Evolutionary conservation across 2,113 vertebrate species (phyloP), one percentile per base, ranked within the genome.

Genomic region (Crotophaga sulcirostris): DNA sequence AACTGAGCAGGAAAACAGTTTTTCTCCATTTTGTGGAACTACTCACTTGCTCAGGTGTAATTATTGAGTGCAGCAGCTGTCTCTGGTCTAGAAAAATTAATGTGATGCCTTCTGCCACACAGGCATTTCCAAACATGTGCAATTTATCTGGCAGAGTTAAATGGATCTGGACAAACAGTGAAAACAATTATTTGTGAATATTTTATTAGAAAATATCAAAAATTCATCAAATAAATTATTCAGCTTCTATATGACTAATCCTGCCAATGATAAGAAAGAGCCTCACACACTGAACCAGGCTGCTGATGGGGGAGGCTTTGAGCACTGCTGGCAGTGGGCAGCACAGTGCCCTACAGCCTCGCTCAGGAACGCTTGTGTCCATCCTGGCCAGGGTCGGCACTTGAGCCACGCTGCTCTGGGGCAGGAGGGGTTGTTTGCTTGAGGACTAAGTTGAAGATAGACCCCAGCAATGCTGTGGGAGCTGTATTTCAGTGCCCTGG

Each of bases 131-230:
- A 31, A 89, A 76, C 28, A 12, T 3, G 21, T 51, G 54, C 83
- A 81, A 13, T 89, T 79, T 86, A 79, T 87, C 89, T 92, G 88
- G 40, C 73, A 82, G 85, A 45, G 85, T 66, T 89, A 89, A 94
- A 87, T 93, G 80, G 83, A 78, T 58, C 73, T 58, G 69, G 60
- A 88, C 90, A 93, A 93, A 94, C 10, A 89, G 33, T 51, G 80
- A 94, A 93, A 96, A 94, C 88, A 93, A 95, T 94, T 93, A 90
- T 96, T 95, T 96, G 78, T 93, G 84, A 97, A 97, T 97, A 94
- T 94, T 94, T 96, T 93, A 93, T 97, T 95, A 95, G 81, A 80
- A 89, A 93, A 80, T 79, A 89, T 94, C 78, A 95, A 96, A 96
- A 94, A 96, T 92, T 90, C 67, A 96, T 96, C 85, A 89, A 70